These are phyloP conservation scores for Beroe ovata DNA, from an alignment of 37 sponge, comb jelly and placozoan genomes.

Conservation along the genomic window DNA sequence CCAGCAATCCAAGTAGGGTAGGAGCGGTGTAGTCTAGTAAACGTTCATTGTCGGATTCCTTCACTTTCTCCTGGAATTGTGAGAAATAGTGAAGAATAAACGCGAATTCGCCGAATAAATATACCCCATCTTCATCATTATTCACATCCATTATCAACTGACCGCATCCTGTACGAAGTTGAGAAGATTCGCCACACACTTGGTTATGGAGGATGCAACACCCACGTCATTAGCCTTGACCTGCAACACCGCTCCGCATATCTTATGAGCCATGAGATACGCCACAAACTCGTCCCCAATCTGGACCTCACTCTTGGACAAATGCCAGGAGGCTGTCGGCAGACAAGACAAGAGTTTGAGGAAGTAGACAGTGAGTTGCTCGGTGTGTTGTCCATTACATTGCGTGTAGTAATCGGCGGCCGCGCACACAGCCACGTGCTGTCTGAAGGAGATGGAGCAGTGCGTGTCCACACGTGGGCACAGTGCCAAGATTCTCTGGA, in stretches of 20 bases:
- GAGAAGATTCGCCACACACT: not conserved
- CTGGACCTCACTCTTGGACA: slow-evolving; percentile 35
- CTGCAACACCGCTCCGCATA: not conserved
- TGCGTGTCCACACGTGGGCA: slow-evolving; percentile 35
- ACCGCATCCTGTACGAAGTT: not conserved
- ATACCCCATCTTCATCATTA: no score
- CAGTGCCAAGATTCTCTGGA: not conserved
- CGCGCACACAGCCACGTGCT: slow-evolving; percentile 48
- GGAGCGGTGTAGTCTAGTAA: slow-evolving; percentile 12
- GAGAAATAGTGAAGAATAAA: no score
- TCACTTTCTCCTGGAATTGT: not conserved
- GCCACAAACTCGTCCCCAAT: slow-evolving; percentile 29
- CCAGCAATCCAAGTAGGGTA: slow-evolving; percentile 31
- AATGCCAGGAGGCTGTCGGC: not conserved
- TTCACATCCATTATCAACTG: no score
- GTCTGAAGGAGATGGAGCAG: slow-evolving; percentile 18
- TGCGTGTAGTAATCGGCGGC: slow-evolving; percentile 22
- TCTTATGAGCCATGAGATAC: slow-evolving; percentile 19
- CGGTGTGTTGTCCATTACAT: not conserved
- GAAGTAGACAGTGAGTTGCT: slow-evolving; percentile 11
- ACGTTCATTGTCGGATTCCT: slow-evolving; percentile 4
- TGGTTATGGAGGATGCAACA: not conserved
- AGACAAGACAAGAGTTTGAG: not conserved
- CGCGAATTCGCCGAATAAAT: no score
- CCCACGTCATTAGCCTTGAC: not conserved